Base-by-base conservation (phyloP, 2,113 vertebrate species). In the Dolichallabes microphthalmus region DNA sequence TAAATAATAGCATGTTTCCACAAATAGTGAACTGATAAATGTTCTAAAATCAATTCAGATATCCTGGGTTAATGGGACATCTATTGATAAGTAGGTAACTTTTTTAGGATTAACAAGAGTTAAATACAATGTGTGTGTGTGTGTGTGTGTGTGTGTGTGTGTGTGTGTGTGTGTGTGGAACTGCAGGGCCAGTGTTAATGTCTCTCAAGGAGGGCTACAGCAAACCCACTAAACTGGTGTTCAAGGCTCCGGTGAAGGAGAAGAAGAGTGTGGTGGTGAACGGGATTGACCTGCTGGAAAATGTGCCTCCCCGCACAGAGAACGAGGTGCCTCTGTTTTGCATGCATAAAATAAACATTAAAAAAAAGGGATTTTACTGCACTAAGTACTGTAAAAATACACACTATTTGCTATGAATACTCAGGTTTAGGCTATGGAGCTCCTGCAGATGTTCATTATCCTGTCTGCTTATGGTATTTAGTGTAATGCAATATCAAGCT, bases 181-280 rank as follows among this genome's bases (percentile, higher is more conserved):
- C 64, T 75, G 80, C 88, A 99, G 98, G 97, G 86, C 98, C 98
- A 0, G 96, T 99, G 83, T 91, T 99, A 93, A 96, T 98, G 94
- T 99, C 97, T 0, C 92, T 99, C 87, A 98, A 97, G 90, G 97
- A 99, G 80, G 97, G 97, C 77, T 99, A 97, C 90, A 95, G 95
- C 87, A 95, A 92, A 73, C 95, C 96, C 19, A 95, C 95, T 79
- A 96, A 96, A 89, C 86, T 96, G 0, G 96, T 97, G 85, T 99
- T 99, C 86, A 99, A 98, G 88, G 96, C 96, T 0, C 97, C 97
- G 0, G 95, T 94, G 82, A 96, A 94, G 90, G 97, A 98, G 78
- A 99, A 98, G 94, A 99, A 95, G 86, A 96, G 95, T 0, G 92
- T 97, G 0, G 96, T 98, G 4, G 98, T 99, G 15, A 99, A 98